These are phyloP conservation scores for Lindbergichthys nudifrons DNA, from an alignment of 2,797 vertebrate genomes.

Conservation along the genomic window DNA sequence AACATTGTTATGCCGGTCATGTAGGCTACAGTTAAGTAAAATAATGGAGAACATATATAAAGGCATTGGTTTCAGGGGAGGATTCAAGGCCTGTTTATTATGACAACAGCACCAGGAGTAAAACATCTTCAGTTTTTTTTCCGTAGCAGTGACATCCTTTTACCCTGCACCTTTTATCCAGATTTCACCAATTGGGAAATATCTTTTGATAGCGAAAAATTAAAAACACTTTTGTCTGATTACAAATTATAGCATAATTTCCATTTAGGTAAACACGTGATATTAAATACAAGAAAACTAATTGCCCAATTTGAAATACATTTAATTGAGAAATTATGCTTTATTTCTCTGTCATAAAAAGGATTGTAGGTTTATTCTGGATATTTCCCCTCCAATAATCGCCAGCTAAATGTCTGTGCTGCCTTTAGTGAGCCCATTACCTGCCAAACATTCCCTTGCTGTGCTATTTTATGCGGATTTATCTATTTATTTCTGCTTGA, in stretches of 20 bases:
- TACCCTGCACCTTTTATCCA: neutral
- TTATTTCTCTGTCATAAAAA: neutral
- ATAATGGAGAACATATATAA: neutral
- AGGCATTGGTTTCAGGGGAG: neutral
- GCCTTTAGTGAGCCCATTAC: constrained; percentile 41
- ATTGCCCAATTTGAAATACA: neutral
- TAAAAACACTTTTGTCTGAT: neutral
- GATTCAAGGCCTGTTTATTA: constrained; percentile 20
- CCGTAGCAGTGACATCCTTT: constrained; percentile 12
- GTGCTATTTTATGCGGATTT: constrained; percentile 44
- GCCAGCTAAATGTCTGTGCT: neutral
- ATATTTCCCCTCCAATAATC: neutral
- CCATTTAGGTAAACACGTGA: neutral
- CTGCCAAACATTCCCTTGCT: constrained; percentile 27
- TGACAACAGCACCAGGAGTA: constrained; percentile 3
- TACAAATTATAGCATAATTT: neutral
- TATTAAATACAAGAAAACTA: neutral
- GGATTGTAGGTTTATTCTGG: neutral
- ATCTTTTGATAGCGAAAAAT: neutral
- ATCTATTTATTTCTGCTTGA: constrained; percentile 65
- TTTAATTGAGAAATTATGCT: too few relatives aligned
- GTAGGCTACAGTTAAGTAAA: neutral
- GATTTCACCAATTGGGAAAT: neutral
- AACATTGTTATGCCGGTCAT: too few relatives aligned
- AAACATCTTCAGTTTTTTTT: neutral